Conservation (phyloP, 2,797 vertebrate species). For the Iguana delicatissima region DNA sequence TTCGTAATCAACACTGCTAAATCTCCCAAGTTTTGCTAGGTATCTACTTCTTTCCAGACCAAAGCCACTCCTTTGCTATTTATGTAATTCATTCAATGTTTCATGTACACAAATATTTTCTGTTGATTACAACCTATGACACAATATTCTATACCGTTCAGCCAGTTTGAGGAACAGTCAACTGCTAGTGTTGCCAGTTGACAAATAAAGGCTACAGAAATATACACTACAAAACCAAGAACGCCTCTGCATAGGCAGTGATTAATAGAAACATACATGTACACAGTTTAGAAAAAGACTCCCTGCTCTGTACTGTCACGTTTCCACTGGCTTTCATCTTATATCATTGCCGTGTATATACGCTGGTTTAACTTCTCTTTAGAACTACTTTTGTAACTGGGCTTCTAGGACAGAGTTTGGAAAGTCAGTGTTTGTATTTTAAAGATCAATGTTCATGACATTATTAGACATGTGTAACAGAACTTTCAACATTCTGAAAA, state of each 20-base stretch:
- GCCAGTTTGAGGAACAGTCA: neutral
- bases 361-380: neutral
- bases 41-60: neutral
- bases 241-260: neutral
- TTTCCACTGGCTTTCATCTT: neutral
- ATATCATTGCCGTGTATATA: neutral
- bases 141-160: neutral
- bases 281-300: neutral
- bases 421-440: neutral
- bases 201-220: neutral
- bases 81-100: too few relatives aligned
- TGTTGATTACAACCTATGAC: neutral
- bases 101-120: neutral
- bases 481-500: neutral
- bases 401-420: neutral
- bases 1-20: neutral
- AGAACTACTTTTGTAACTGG: neutral
- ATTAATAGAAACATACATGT: neutral
- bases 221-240: neutral
- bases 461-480: neutral
- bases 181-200: neutral
- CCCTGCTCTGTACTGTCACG: neutral
- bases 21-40: neutral
- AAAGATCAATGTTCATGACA: neutral
- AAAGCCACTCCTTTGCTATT: neutral